Evolutionary conservation across 2,797 vertebrate species (phyloP).

Genomic region (Siniperca scherzeri): DNA sequence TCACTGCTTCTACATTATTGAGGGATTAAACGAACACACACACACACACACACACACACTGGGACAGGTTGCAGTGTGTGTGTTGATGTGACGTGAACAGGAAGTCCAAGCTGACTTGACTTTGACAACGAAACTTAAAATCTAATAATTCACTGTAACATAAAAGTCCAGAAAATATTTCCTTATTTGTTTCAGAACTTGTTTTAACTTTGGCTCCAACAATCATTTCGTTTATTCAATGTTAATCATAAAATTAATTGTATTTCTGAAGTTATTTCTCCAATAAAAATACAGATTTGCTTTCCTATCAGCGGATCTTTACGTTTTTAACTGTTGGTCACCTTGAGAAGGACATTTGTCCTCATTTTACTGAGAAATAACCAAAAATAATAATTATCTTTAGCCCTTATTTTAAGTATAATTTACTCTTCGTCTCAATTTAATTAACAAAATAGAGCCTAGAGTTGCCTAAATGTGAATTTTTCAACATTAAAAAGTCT

Average conservation of each 20-base stretch:
- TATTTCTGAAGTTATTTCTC: neutral
- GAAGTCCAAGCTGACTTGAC: constrained; percentile 1
- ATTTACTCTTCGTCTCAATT: neutral
- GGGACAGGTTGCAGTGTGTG: neutral
- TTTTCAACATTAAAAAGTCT: neutral
- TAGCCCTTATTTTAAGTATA: too few species aligned
- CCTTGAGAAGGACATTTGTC: neutral
- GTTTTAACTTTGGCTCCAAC: neutral
- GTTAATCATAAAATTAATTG: neutral
- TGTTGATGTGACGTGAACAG: neutral
- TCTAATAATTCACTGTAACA: too few species aligned
- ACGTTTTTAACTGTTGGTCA: neutral
- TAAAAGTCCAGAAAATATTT: neutral
- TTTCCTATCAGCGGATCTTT: neutral
- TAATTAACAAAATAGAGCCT: neutral
- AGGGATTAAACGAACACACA: constrained; percentile 24
- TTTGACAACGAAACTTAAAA: neutral
- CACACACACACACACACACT: too few species aligned
- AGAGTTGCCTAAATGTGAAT: neutral
- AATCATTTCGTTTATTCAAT: neutral
- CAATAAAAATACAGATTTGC: neutral
- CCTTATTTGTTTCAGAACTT: neutral
- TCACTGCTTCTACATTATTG: constrained; percentile 17
- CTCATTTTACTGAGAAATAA: neutral
- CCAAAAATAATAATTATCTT: neutral